Evolutionary conservation across 2,113 vertebrate genomes (phyloP).

Genomic region (Macroglossus sobrinus): DNA sequence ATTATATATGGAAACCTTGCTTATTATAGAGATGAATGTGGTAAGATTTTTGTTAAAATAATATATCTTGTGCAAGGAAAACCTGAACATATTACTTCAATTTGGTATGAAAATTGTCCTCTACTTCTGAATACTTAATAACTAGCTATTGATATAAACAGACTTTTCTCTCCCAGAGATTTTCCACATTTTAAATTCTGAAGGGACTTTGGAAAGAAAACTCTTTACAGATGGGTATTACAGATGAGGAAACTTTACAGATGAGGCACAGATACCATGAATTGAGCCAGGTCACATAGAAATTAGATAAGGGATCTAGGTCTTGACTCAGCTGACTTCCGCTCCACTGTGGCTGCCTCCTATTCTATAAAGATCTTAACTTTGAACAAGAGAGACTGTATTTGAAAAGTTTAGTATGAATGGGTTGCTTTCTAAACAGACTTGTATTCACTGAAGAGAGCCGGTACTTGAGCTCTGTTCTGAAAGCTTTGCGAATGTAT

Average conservation of each 20-base stretch:
- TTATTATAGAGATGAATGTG: neutral
- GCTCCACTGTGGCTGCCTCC: neutral
- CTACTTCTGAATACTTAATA: neutral
- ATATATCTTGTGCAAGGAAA: neutral
- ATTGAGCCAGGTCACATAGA: neutral
- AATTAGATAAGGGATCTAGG: neutral
- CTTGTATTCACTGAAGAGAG: neutral
- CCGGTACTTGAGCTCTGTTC: neutral
- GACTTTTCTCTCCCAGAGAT: neutral
- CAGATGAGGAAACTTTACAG: neutral
- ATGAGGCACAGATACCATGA: neutral
- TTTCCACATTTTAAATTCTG: neutral
- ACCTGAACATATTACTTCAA: neutral
- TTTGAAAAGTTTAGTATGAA: neutral
- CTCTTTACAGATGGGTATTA: too few relatives aligned
- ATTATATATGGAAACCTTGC: neutral
- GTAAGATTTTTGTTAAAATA: conserved; percentile 2
- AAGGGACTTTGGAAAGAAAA: neutral
- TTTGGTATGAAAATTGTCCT: neutral
- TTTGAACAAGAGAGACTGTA: neutral
- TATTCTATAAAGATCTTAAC: neutral
- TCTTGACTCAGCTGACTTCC: neutral
- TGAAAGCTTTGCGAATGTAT: neutral
- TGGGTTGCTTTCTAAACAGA: neutral
- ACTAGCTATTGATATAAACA: neutral